Percentiles rank a stretch among this genome's conserved stretches.
These are phyloP conservation scores for Anser cygnoides DNA, from an alignment of 2,113 vertebrate genomes.

Conservation along the genomic window DNA sequence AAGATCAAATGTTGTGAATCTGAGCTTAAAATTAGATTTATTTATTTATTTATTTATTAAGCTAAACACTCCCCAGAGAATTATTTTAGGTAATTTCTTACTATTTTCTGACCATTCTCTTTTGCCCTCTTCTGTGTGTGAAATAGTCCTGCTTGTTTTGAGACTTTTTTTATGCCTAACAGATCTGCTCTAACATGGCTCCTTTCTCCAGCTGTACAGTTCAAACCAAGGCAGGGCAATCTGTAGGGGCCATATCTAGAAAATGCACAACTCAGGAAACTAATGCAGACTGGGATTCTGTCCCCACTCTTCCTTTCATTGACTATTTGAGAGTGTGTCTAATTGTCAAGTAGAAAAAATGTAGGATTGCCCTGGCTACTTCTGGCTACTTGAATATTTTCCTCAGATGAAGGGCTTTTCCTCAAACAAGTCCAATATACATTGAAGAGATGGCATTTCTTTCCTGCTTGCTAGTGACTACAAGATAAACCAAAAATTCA, in stretches of 20 bases:
- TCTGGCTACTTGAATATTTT: background rate
- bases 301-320: background rate
- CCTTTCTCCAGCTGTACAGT: background rate
- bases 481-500: background rate
- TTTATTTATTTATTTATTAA: too few relatives aligned
- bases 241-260: rapidly evolving
- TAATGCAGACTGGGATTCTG: background rate
- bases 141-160: background rate
- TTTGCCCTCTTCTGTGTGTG: background rate
- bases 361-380: background rate
- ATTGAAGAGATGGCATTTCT: background rate
- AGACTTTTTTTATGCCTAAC: background rate
- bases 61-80: background rate
- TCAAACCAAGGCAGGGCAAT: background rate
- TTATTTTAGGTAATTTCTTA: background rate
- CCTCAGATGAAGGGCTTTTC: background rate
- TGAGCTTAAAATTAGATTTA: background rate
- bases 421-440: background rate
- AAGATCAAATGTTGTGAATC: background rate
- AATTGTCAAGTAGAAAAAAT: background rate
- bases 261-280: background rate
- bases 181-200: background rate
- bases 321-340: background rate
- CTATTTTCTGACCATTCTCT: background rate
- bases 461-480: background rate